Evolutionary conservation across 2,888 invertebrate species (phyloP).

Genomic region (Apamea anceps): DNA sequence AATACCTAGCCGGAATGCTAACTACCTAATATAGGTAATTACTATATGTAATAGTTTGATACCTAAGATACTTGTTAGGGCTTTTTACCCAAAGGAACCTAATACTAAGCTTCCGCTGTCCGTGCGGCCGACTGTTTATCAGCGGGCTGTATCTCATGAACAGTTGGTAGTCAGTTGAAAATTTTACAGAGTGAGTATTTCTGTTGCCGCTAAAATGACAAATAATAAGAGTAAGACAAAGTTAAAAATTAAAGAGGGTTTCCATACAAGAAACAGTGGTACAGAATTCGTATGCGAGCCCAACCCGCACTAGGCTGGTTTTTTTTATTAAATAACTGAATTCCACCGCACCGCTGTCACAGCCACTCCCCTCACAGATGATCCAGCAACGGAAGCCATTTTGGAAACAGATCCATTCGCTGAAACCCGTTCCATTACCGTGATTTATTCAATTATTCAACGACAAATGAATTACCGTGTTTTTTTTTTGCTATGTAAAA

Average conservation of each 20-base stretch:
- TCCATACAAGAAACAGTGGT: background rate
- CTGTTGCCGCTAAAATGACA: background rate
- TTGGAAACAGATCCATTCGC: slow-evolving; percentile 82
- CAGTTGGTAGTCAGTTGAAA: background rate
- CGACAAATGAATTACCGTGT: slow-evolving; percentile 81
- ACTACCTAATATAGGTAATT: too few species aligned
- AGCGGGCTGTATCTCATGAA: background rate
- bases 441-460: slow-evolving; percentile 88
- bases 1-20: too few species aligned
- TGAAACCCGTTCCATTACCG: slow-evolving; percentile 83
- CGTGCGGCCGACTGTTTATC: background rate
- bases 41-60: too few species aligned
- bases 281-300: background rate
- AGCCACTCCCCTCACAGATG: slow-evolving; percentile 47
- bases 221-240: background rate
- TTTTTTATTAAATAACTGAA: slow-evolving; percentile 3
- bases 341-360: slow-evolving; percentile 26
- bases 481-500: slow-evolving; percentile 71
- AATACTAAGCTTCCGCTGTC: too few species aligned
- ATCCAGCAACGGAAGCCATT: slow-evolving; percentile 71
- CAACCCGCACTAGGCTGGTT: background rate
- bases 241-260: background rate
- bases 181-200: background rate
- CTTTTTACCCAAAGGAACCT: too few species aligned
- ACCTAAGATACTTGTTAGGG: background rate